Conservation (phyloP, 2,888 invertebrate genomes). For the Leucoma salicis region DNA sequence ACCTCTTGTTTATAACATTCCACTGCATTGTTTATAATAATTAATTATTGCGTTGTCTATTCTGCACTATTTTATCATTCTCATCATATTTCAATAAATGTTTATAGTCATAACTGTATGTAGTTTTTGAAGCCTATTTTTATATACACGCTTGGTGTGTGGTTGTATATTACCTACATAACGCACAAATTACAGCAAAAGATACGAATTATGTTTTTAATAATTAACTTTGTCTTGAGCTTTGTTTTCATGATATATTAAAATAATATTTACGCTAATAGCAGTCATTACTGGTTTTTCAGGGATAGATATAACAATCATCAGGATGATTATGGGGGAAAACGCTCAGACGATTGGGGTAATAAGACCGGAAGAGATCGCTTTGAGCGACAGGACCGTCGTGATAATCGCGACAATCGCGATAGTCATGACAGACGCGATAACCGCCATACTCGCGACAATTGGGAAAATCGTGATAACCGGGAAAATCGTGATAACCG, state of each 20-base stretch:
- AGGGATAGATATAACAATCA: conserved; percentile 45
- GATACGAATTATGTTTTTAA: background rate
- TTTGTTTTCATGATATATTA: conserved; percentile 10
- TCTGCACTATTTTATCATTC: conserved; percentile 37
- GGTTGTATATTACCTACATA: conserved; percentile 18
- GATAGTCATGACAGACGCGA: conserved; percentile 20
- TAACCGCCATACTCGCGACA: too few relatives aligned
- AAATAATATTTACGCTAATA: background rate
- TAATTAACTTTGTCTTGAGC: conserved; percentile 13
- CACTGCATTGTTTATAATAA: conserved; percentile 38
- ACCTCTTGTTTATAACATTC: conserved; percentile 41
- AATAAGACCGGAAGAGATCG: conserved; percentile 35
- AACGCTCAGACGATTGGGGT: conserved; percentile 48
- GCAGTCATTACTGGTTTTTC: conserved; percentile 9
- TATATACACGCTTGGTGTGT: conserved; percentile 44
- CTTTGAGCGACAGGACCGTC: conserved; percentile 29
- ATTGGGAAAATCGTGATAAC: conserved; percentile 11
- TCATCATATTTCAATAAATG: conserved; percentile 24
- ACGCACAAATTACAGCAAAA: conserved; percentile 9
- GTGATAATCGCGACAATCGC: conserved; percentile 28
- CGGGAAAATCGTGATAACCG: conserved; percentile 28
- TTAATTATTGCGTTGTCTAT: conserved; percentile 34
- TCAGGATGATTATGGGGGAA: conserved; percentile 51
- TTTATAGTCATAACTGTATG: conserved; percentile 13
- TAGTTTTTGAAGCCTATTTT: conserved; percentile 18